Percentiles rank a stretch among this genome's conserved stretches.
Conservation (phyloP, 2,797 vertebrate genomes). For the Pterois miles region DNA sequence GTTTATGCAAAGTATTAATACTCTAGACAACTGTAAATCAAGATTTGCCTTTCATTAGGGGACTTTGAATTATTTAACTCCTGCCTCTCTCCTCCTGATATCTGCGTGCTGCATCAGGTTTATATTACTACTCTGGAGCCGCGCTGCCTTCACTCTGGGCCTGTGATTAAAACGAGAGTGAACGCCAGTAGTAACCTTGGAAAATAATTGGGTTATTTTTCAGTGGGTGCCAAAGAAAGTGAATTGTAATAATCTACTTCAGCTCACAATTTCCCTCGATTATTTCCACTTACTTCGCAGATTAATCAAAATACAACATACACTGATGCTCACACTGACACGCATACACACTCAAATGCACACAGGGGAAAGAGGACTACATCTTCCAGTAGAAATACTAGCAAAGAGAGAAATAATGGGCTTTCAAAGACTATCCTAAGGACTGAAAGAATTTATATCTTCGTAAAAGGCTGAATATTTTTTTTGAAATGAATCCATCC, state of each 20-base stretch:
- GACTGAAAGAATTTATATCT: conserved; percentile 26
- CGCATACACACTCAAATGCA: neutral
- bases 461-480: neutral
- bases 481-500: conserved; percentile 23
- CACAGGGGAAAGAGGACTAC: neutral
- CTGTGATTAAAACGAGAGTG: conserved; percentile 63
- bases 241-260: conserved; percentile 68
- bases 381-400: conserved; percentile 18
- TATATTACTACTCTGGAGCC: conserved; percentile 27
- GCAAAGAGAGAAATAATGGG: conserved; percentile 15
- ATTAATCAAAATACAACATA: conserved; percentile 58
- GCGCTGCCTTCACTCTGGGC: conserved; percentile 34
- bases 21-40: conserved; percentile 48
- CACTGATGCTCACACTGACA: neutral
- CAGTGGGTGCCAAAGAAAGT: conserved; percentile 55
- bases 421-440: conserved; percentile 1
- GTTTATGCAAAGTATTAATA: conserved; percentile 42
- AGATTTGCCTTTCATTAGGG: conserved; percentile 55
- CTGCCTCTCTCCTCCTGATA: conserved; percentile 27
- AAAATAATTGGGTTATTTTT: conserved; percentile 76
- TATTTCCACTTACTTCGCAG: conserved; percentile 58
- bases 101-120: conserved; percentile 38
- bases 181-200: conserved; percentile 60
- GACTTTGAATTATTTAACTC: conserved; percentile 64
- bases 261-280: conserved; percentile 52